A percentile compares a stretch with the other conserved stretches of the same genome.
Conservation (phyloP, 2,888 invertebrate genomes). For the Agrochola litura region DNA sequence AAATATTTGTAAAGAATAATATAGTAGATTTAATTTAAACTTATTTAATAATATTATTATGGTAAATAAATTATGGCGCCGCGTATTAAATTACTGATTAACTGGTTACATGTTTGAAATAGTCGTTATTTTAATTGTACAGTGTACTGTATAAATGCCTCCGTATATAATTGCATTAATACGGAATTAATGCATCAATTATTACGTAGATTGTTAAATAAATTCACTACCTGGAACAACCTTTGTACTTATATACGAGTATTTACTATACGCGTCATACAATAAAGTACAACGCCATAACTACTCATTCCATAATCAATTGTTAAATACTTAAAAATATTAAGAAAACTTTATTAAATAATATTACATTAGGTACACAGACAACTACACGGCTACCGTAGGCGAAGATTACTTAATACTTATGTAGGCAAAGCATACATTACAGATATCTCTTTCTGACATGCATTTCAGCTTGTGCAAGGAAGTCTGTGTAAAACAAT, state of each 20-base stretch:
- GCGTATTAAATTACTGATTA: not conserved
- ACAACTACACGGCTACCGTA: not conserved
- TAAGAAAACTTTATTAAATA: not conserved
- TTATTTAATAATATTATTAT: slow-evolving; percentile 3
- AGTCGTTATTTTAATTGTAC: slow-evolving; percentile 17
- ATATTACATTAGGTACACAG: too few species aligned
- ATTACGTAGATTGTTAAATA: slow-evolving; percentile 5
- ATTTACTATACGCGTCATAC: not conserved
- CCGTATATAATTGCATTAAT: slow-evolving; percentile 16
- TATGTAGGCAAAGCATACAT: not conserved
- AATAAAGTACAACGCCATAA: too few species aligned
- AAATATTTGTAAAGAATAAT: not conserved
- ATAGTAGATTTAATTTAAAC: slow-evolving; percentile 9
- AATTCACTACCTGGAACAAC: slow-evolving; percentile 5
- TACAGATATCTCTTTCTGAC: not conserved
- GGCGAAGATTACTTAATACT: not conserved
- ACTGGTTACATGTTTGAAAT: slow-evolving; percentile 21
- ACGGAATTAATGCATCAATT: slow-evolving; percentile 27
- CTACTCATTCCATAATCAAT: not conserved
- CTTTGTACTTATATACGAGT: not conserved
- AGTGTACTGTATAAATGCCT: slow-evolving; percentile 22
- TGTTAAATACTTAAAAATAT: not conserved
- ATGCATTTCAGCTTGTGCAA: not conserved
- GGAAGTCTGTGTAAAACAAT: not conserved
- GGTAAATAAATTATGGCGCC: slow-evolving; percentile 43